Conservation (phyloP, 2,797 vertebrate species). For the Acanthurus leucopareius region DNA sequence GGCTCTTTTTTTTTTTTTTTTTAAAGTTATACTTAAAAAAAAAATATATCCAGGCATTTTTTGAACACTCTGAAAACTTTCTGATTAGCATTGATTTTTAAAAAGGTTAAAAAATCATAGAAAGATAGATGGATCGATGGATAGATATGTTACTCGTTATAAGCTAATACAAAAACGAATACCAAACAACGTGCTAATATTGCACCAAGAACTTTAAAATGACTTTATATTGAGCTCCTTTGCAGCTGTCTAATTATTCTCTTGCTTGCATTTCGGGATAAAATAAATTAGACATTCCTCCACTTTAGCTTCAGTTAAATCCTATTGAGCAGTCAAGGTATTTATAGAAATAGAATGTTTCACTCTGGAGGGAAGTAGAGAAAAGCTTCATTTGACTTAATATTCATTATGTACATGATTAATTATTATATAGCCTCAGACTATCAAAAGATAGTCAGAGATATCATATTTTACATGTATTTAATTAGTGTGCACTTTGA, state of each 20-base stretch:
- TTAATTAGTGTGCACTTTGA: conserved; percentile 82
- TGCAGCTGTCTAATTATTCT: conserved; percentile 46
- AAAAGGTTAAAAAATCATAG: background rate
- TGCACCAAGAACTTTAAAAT: background rate
- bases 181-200: conserved; percentile 6
- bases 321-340: conserved; percentile 45
- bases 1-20: conserved; percentile 36
- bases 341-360: conserved; percentile 64
- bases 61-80: background rate
- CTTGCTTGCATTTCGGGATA: conserved; percentile 20
- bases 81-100: background rate
- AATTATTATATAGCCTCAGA: conserved; percentile 80
- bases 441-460: conserved; percentile 79
- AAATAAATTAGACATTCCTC: conserved; percentile 38
- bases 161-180: background rate
- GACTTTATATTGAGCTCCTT: conserved; percentile 1
- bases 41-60: background rate
- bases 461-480: conserved; percentile 80
- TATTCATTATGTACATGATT: conserved; percentile 80
- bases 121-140: background rate
- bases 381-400: conserved; percentile 68
- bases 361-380: conserved; percentile 59
- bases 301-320: conserved; percentile 39
- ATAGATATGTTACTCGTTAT: too few relatives aligned
- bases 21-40: background rate